A percentile compares a stretch with the other conserved stretches of the same genome.
phyloP scores from a whole-genome alignment of 2,888 invertebrate genomes.

The Sphinx pinastri region DNA sequence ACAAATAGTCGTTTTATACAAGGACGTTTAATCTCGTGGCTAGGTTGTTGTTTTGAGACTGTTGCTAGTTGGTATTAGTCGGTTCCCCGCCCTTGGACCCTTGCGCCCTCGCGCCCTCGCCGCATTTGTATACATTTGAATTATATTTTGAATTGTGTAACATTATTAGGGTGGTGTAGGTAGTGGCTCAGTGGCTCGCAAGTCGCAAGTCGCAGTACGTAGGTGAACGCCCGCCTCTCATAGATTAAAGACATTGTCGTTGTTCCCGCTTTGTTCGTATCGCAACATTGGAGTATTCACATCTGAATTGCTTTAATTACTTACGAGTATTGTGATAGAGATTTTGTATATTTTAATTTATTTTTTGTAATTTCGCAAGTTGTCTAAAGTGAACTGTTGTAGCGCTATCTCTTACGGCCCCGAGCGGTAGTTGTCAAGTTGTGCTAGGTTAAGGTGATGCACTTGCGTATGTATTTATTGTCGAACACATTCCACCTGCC shows the following conservation, averaged over 20 bases:
- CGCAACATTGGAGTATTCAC: slow-evolving; percentile 82
- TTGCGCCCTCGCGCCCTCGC: slow-evolving; percentile 54
- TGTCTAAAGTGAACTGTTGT: slow-evolving; percentile 71
- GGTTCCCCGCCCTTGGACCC: slow-evolving; percentile 42
- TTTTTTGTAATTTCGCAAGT: slow-evolving; percentile 81
- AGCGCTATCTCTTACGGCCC: slow-evolving; percentile 77
- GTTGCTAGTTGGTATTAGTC: slow-evolving; percentile 47
- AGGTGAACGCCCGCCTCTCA: slow-evolving; percentile 23
- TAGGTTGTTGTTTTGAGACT: slow-evolving; percentile 56
- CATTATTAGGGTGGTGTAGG: slow-evolving; percentile 73
- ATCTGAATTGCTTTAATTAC: slow-evolving; percentile 84
- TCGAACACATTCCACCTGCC: slow-evolving; percentile 73
- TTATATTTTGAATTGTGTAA: slow-evolving; percentile 66
- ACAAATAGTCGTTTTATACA: slow-evolving; percentile 67
- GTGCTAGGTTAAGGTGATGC: slow-evolving; percentile 79
- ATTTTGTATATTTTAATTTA: slow-evolving; percentile 85
- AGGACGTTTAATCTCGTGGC: slow-evolving; percentile 57
- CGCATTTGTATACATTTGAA: slow-evolving; percentile 59
- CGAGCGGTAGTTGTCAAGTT: slow-evolving; percentile 74
- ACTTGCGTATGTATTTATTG: slow-evolving; percentile 69
- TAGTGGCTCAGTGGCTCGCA: neutral
- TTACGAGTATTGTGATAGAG: slow-evolving; percentile 85
- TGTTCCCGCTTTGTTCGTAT: slow-evolving; percentile 71
- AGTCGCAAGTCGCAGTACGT: slow-evolving; percentile 78
- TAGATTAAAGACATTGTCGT: slow-evolving; percentile 51